Percentiles rank a stretch among this genome's conserved stretches.
Conservation (phyloP, 2,888 invertebrate species). For the Cephalotes varians region DNA sequence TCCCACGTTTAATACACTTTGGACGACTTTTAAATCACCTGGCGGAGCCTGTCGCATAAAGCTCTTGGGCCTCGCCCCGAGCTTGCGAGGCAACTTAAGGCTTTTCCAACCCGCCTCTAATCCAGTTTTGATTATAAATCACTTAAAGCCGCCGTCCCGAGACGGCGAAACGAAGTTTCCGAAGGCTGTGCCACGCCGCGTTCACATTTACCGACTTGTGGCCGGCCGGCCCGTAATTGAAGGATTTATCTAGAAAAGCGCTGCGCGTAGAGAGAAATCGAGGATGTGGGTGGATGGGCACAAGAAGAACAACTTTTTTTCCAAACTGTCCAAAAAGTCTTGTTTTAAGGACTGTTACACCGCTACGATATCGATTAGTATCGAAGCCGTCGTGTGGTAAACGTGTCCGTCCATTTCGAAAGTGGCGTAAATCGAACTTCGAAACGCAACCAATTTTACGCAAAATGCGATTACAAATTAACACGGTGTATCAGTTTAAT, state of each 20-base stretch:
- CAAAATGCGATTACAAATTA: slow-evolving; percentile 33
- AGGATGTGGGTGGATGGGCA: slow-evolving; percentile 10
- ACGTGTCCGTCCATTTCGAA: slow-evolving; percentile 13
- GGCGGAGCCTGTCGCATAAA: slow-evolving; percentile 54
- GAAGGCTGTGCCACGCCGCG: slow-evolving; percentile 61
- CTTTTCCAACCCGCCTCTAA: slow-evolving; percentile 73
- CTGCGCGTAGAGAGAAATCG: slow-evolving; percentile 14
- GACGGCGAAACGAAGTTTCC: slow-evolving; percentile 74
- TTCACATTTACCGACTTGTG: slow-evolving; percentile 69
- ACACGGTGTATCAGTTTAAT: not conserved
- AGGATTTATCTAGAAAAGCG: slow-evolving; percentile 70
- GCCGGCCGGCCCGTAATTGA: slow-evolving; percentile 67
- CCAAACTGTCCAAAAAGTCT: not conserved
- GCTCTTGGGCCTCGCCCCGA: slow-evolving; percentile 51
- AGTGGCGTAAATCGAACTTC: slow-evolving; percentile 21
- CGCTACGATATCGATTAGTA: slow-evolving; percentile 12
- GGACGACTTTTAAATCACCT: slow-evolving; percentile 70
- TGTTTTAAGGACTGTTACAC: slow-evolving; percentile 12
- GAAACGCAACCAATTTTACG: slow-evolving; percentile 23
- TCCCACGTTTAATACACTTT: slow-evolving; percentile 63
- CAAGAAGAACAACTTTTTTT: slow-evolving; percentile 11
- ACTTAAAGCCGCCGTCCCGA: slow-evolving; percentile 74
- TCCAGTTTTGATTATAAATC: slow-evolving; percentile 77
- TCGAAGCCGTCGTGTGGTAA: not conserved
- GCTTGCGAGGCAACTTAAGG: slow-evolving; percentile 68